These are phyloP conservation scores for Gryllus bimaculatus DNA, from an alignment of 1,140 invertebrate species.

Conservation along the genomic window DNA sequence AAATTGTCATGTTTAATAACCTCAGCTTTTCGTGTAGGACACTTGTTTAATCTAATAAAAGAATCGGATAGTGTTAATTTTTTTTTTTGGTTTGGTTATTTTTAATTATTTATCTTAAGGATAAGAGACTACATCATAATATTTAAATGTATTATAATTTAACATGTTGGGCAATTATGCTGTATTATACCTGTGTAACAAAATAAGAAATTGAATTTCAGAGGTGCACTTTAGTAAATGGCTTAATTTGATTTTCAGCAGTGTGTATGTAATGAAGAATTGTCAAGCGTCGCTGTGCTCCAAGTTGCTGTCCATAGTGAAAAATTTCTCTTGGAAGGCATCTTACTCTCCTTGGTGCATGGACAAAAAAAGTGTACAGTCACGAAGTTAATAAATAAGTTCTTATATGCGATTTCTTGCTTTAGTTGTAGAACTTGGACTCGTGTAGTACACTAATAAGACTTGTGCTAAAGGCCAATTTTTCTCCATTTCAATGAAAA, in stretches of 20 bases:
- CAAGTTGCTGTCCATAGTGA: background rate
- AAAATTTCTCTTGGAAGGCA: background rate
- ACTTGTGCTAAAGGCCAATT: no score
- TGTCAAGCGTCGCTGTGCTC: background rate
- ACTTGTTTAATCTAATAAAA: no score
- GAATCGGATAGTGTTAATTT: no score
- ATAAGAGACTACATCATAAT: background rate
- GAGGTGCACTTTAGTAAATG: background rate
- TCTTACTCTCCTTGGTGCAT: background rate
- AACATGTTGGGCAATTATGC: background rate
- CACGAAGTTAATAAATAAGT: background rate
- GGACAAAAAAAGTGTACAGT: background rate
- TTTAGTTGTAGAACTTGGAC: background rate
- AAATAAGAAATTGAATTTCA: background rate
- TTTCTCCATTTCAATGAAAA: background rate
- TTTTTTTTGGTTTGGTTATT: no score
- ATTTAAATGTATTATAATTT: background rate
- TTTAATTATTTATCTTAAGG: no score
- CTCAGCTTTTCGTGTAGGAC: no score
- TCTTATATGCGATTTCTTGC: background rate
- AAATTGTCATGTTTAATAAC: no score
- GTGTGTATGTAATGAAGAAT: background rate
- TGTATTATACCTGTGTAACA: background rate
- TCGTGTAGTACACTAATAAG: background rate
- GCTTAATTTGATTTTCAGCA: background rate